These are phyloP conservation scores for Dolichotis patagonum DNA, from an alignment of 2,113 vertebrate species.

Conservation along the genomic window DNA sequence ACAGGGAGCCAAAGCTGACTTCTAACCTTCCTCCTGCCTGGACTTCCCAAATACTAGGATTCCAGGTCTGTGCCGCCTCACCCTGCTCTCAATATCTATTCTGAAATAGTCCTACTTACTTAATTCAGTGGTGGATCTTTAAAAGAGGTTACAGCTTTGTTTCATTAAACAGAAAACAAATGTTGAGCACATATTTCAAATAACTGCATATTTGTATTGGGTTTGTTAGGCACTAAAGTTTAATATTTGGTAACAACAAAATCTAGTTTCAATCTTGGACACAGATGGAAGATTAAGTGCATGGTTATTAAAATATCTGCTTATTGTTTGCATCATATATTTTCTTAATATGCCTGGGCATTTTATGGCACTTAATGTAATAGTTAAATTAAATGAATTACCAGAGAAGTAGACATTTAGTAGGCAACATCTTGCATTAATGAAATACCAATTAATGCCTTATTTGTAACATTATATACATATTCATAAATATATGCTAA, in stretches of 20 bases:
- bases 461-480: background rate
- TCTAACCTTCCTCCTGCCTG: background rate
- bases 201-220: background rate
- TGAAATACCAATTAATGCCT: constrained; percentile 9
- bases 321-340: constrained; percentile 21
- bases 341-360: background rate
- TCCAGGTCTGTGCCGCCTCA: background rate
- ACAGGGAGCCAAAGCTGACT: background rate
- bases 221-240: constrained; percentile 19
- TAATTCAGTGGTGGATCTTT: background rate
- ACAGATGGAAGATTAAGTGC: constrained; percentile 46
- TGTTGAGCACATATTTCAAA: background rate
- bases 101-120: background rate
- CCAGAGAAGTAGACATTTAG: background rate
- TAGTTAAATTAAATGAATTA: constrained; percentile 8
- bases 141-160: background rate
- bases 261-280: constrained; percentile 38
- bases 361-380: constrained; percentile 20
- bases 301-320: constrained; percentile 54
- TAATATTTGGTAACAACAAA: constrained; percentile 30
- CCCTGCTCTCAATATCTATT: background rate
- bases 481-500: background rate
- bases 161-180: constrained; percentile 5
- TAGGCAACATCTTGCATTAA: background rate
- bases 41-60: background rate